A percentile compares a stretch with the other conserved stretches of the same genome.
These are phyloP conservation scores for Drosophila suzukii DNA, from an alignment of 1,140 invertebrate species.

Conservation along the genomic window DNA sequence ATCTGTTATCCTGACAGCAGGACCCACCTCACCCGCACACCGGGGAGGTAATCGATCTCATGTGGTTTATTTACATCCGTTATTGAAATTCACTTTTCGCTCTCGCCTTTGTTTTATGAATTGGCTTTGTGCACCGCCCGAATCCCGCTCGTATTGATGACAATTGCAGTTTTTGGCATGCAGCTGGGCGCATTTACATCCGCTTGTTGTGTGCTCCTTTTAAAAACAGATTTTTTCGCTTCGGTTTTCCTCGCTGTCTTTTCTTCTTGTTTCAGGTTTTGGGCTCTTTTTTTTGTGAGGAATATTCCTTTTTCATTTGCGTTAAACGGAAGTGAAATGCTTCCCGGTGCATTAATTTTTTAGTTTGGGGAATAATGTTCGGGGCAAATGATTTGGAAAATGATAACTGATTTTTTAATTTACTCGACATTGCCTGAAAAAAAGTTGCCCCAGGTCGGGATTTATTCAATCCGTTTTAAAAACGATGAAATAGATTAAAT, in stretches of 20 bases:
- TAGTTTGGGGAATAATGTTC: slow-evolving; percentile 38
- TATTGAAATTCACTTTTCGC: slow-evolving; percentile 76
- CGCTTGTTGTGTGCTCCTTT: slow-evolving; percentile 58
- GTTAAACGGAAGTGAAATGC: slow-evolving; percentile 58
- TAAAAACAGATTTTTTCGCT: slow-evolving; percentile 59
- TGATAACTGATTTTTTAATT: slow-evolving; percentile 13
- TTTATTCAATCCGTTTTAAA: neutral
- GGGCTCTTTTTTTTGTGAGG: slow-evolving; percentile 8
- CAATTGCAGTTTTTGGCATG: slow-evolving; percentile 77
- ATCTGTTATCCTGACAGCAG: slow-evolving; percentile 77
- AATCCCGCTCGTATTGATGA: slow-evolving; percentile 58
- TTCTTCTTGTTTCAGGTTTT: slow-evolving; percentile 1
- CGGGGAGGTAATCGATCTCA: slow-evolving; percentile 78
- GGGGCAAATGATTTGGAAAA: slow-evolving; percentile 21
- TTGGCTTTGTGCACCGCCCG: slow-evolving; percentile 56
- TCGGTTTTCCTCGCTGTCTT: slow-evolving; percentile 12
- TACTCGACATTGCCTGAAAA: neutral
- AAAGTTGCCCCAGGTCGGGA: slow-evolving; percentile 2
- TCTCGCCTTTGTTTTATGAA: slow-evolving; percentile 70
- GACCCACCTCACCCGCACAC: slow-evolving; percentile 59
- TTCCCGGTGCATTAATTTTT: slow-evolving; percentile 48
- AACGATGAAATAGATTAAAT: neutral
- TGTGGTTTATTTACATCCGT: slow-evolving; percentile 82
- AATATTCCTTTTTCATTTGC: slow-evolving; percentile 32
- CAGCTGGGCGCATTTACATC: slow-evolving; percentile 76